Conservation (phyloP, 2,888 invertebrate genomes). For the Dynastes tityus region DNA sequence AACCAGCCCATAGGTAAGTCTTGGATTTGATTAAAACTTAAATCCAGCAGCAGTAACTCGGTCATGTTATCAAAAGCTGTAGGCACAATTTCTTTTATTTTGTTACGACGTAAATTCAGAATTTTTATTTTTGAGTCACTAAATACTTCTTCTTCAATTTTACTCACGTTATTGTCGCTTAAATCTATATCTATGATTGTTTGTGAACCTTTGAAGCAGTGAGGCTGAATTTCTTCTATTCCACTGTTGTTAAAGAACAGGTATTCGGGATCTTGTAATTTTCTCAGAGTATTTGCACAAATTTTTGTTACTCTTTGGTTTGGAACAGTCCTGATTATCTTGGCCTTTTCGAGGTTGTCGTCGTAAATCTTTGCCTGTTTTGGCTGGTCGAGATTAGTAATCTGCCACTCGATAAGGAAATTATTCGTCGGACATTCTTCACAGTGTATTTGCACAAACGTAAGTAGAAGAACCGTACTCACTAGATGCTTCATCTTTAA, state of each 20-base stretch:
- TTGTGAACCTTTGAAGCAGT: constrained; percentile 59
- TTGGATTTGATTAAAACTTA: constrained; percentile 60
- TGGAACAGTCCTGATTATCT: background rate
- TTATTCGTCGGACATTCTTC: constrained; percentile 7
- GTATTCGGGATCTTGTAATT: background rate
- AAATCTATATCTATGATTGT: constrained; percentile 53
- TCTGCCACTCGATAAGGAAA: background rate
- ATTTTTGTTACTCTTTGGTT: background rate
- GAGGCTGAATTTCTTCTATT: constrained; percentile 59
- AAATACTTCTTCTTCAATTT: constrained; percentile 60
- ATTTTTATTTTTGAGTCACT: constrained; percentile 58
- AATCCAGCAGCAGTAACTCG: constrained; percentile 58
- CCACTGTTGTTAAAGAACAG: constrained; percentile 57
- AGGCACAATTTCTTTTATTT: constrained; percentile 59
- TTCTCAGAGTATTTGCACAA: background rate
- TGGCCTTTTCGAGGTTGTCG: background rate
- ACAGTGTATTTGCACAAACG: background rate
- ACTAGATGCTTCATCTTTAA: background rate
- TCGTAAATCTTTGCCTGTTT: background rate
- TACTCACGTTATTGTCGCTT: constrained; percentile 57
- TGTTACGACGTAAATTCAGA: constrained; percentile 59
- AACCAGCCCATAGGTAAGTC: constrained; percentile 60
- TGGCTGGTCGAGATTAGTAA: background rate
- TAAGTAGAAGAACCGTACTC: background rate
- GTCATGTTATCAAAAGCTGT: constrained; percentile 61